Conservation (phyloP, 1,140 invertebrate genomes). For the Halyomorpha halys region DNA sequence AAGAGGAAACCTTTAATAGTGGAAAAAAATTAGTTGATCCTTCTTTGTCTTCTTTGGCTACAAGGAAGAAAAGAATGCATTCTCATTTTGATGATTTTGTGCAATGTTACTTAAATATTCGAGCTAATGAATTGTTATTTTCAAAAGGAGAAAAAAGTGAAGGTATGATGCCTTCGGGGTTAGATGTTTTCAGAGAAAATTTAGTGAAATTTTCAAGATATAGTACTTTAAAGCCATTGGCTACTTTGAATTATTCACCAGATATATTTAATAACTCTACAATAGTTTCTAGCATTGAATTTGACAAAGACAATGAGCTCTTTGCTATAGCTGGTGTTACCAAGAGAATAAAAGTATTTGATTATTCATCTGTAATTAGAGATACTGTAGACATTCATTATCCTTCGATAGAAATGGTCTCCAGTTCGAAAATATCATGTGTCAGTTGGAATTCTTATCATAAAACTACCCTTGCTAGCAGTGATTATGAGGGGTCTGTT, state of each 20-base stretch:
- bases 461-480: constrained; percentile 80
- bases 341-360: constrained; percentile 89
- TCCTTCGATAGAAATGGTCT: constrained; percentile 86
- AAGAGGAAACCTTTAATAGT: constrained; percentile 39
- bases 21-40: constrained; percentile 36
- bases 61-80: constrained; percentile 63
- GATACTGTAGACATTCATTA: constrained; percentile 83
- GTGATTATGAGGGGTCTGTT: constrained; percentile 91
- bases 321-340: constrained; percentile 95
- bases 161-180: constrained; percentile 39
- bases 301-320: constrained; percentile 92
- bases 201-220: constrained; percentile 82
- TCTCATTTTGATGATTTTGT: constrained; percentile 86
- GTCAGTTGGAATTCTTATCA: constrained; percentile 91
- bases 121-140: constrained; percentile 60
- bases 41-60: constrained; percentile 43
- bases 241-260: constrained; percentile 81
- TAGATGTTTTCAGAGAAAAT: constrained; percentile 76
- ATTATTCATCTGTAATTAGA: constrained; percentile 74
- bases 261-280: constrained; percentile 82
- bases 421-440: constrained; percentile 88
- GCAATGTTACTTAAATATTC: constrained; percentile 70
- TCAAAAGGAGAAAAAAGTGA: constrained; percentile 35
- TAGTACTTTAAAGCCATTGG: constrained; percentile 64
- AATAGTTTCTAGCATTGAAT: constrained; percentile 94